A percentile compares a stretch with the other conserved stretches of the same genome.
phyloP scores from a whole-genome alignment of 2,888 invertebrate genomes.

The Chaitophorus viminalis region DNA sequence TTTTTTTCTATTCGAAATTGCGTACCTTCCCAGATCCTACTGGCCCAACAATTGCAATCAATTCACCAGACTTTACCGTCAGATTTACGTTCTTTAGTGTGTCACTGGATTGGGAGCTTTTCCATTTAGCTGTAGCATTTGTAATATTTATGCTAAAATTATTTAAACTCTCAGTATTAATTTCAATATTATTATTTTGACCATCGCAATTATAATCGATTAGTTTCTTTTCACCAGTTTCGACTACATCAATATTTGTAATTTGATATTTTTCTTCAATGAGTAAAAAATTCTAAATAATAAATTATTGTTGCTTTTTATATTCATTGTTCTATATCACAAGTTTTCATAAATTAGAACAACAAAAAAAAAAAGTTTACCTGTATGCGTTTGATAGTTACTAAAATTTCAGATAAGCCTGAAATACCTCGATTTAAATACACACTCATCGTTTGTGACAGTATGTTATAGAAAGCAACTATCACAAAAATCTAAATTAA shows the following conservation, averaged over 20 bases:
- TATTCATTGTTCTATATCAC: too few species aligned
- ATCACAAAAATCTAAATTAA: conserved; percentile 79
- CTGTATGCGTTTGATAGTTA: conserved; percentile 78
- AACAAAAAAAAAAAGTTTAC: conserved; percentile 60
- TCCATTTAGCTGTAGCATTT: conserved; percentile 70
- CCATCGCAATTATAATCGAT: background rate
- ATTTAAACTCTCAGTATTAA: too few species aligned
- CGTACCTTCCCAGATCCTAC: conserved; percentile 79
- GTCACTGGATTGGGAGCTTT: conserved; percentile 68
- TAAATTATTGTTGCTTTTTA: too few species aligned
- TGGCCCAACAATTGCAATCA: conserved; percentile 78
- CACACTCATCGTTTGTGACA: conserved; percentile 86
- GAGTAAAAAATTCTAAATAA: conserved; percentile 67
- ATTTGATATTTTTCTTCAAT: conserved; percentile 66
- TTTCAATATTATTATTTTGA: background rate
- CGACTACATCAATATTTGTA: too few species aligned
- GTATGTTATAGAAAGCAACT: conserved; percentile 88
- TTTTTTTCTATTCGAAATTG: background rate
- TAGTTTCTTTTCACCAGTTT: too few species aligned
- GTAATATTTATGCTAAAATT: conserved; percentile 67
- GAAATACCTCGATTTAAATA: conserved; percentile 87
- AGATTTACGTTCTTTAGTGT: conserved; percentile 72
- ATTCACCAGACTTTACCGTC: conserved; percentile 71
- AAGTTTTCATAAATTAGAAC: background rate
- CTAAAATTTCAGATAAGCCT: conserved; percentile 82